A percentile compares a stretch with the other conserved stretches of the same genome.
Evolutionary conservation across 2,888 invertebrate genomes (phyloP).

Genomic region (Brenthis ino): DNA sequence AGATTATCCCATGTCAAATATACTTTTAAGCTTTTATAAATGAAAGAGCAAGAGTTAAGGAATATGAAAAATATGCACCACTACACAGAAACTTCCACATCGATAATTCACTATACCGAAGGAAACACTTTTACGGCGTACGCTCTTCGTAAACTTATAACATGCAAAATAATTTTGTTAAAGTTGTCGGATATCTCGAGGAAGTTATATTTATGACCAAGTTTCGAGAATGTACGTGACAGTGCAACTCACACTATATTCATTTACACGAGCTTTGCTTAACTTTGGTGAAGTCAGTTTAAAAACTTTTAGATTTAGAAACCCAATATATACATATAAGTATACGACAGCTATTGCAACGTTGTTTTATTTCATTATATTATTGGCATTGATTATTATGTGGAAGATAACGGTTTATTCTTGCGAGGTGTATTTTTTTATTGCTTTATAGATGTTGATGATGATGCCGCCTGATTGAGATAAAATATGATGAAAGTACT

Average conservation of each 20-base stretch:
- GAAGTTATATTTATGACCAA: slow-evolving; percentile 33
- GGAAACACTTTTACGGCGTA: slow-evolving; percentile 36
- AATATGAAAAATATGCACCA: slow-evolving; percentile 2
- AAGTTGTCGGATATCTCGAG: slow-evolving; percentile 27
- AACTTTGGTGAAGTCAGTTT: slow-evolving; percentile 11
- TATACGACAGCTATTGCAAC: too few relatives aligned
- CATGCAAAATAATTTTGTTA: slow-evolving; percentile 38
- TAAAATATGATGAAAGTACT: too few relatives aligned
- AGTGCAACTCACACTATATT: slow-evolving; percentile 22
- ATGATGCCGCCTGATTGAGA: too few relatives aligned
- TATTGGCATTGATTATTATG: too few relatives aligned
- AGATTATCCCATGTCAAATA: not conserved
- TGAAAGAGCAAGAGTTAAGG: not conserved
- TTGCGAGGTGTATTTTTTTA: too few relatives aligned
- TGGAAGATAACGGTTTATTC: too few relatives aligned
- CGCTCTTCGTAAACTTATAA: slow-evolving; percentile 34
- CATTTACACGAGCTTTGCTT: slow-evolving; percentile 21
- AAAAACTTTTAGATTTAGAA: slow-evolving; percentile 17
- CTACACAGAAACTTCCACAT: slow-evolving; percentile 19
- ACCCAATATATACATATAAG: slow-evolving; percentile 2
- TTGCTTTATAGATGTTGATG: too few relatives aligned
- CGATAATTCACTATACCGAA: slow-evolving; percentile 33
- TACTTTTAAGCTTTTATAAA: not conserved
- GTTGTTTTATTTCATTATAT: too few relatives aligned
- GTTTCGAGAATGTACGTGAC: slow-evolving; percentile 15